Evolutionary conservation across 37 sponge, comb jelly and placozoan genomes (phyloP), one percentile per base, ranked within the genome.

Genomic region (Hexactinellida sp.): DNA sequence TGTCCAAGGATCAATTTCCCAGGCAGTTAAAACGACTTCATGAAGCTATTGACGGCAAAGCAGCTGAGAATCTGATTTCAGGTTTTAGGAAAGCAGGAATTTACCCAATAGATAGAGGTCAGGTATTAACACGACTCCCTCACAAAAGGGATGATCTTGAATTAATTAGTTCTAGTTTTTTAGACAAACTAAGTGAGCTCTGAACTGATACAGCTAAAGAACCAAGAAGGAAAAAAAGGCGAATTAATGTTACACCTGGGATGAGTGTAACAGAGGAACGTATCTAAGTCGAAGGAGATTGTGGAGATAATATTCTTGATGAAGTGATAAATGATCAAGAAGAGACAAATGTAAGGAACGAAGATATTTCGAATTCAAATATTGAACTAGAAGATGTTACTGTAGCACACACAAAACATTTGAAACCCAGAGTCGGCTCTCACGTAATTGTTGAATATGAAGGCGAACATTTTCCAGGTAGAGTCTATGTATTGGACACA

Each of bases 381-480:
- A 63, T n/a, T 23, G 76, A 63, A 63, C 76, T 63, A 63, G 76
- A 63, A 63, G 76, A 63, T 5, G 34, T 63, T 32, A 63, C 76
- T 32, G 30, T 63, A 28, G 21, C 76, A n/a, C 25, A 7, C 76
- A 63, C 76, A 63, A 63, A 63, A 63, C 76, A 63, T 63, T 63
- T 63, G 76, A 63, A 63, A 63, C 25, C 76, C 76, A 63, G 34
- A 63, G 76, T 63, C 32, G 76, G 76, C 76, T 63, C 76, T 63
- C 76, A 63, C 3, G 86, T 86, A n/a, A 35, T 83, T 24, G 84
- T 86, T 23, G 13, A 9, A 37, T 82, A 89, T 55, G 86, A 86
- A 28, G 76, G 84, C 39, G 41, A 37, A 19, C 54, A 37, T 24
- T 82, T 85, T 84, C 85, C 89, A 55, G 85, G 89, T n/a, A 85